Percentiles rank a stretch among this genome's conserved stretches.
Conservation (phyloP, 2,888 invertebrate genomes). For the Stomorhina lunata region DNA sequence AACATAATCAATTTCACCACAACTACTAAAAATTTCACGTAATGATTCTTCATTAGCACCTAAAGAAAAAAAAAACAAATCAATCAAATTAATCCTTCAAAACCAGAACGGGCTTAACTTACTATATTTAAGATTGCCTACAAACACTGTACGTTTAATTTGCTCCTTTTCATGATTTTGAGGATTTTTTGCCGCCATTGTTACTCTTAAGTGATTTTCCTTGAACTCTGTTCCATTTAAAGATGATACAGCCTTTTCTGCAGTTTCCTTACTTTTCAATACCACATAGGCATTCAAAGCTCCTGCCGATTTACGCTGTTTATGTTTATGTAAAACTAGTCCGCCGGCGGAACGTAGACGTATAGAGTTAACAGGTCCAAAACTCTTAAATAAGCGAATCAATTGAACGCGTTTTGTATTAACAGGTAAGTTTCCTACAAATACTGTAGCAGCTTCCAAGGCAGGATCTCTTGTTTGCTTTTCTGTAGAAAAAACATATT, state of each 20-base stretch:
- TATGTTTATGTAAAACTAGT: slow-evolving; percentile 74
- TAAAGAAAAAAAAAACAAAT: slow-evolving; percentile 63
- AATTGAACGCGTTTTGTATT: slow-evolving; percentile 78
- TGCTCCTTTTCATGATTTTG: slow-evolving; percentile 62
- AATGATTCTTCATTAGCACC: slow-evolving; percentile 77
- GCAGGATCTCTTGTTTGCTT: slow-evolving; percentile 64
- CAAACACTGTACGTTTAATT: slow-evolving; percentile 75
- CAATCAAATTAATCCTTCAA: no score
- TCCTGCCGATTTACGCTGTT: slow-evolving; percentile 72
- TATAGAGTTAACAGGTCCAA: slow-evolving; percentile 72
- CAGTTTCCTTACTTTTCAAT: slow-evolving; percentile 70
- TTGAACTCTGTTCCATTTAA: slow-evolving; percentile 76
- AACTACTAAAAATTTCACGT: slow-evolving; percentile 77
- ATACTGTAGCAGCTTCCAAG: slow-evolving; percentile 74
- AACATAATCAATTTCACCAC: slow-evolving; percentile 79
- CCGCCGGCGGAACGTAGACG: slow-evolving; percentile 77
- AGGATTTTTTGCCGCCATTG: slow-evolving; percentile 66
- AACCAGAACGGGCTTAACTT: slow-evolving; percentile 60
- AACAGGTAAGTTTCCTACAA: slow-evolving; percentile 78
- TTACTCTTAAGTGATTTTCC: slow-evolving; percentile 75
- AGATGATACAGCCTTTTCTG: slow-evolving; percentile 72
- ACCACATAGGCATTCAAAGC: slow-evolving; percentile 77
- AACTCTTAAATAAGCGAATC: slow-evolving; percentile 71
- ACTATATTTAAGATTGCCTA: slow-evolving; percentile 79
- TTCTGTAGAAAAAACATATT: slow-evolving; percentile 9